phyloP scores from a whole-genome alignment of 2,888 invertebrate genomes.

The Drosophila ezoana region DNA sequence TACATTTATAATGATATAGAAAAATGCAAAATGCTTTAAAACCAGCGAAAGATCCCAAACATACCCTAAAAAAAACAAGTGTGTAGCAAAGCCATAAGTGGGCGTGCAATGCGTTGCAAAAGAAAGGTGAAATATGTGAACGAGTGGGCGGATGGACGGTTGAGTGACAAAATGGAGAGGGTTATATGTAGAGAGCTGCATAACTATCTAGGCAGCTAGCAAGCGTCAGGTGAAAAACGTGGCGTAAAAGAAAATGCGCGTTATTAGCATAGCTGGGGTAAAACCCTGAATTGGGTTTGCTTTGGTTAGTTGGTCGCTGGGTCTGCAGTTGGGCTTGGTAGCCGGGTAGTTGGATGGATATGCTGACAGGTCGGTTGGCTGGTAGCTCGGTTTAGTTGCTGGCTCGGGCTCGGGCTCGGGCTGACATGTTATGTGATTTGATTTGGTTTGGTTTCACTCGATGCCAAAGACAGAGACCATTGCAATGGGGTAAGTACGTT shows the following conservation, averaged over 20 bases:
- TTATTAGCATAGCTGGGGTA: conserved; percentile 66
- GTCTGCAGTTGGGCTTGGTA: not conserved
- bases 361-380: conserved; percentile 25
- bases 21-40: not conserved
- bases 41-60: not conserved
- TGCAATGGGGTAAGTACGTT: conserved; percentile 64
- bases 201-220: conserved; percentile 13
- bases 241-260: conserved; percentile 58
- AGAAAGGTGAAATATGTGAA: conserved; percentile 22
- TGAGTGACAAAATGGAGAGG: conserved; percentile 2
- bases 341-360: conserved; percentile 4
- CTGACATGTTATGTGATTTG: conserved; percentile 75
- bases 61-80: not conserved
- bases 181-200: conserved; percentile 23
- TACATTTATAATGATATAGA: too few relatives aligned
- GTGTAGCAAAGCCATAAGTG: not conserved
- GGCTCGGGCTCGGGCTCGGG: conserved; percentile 24
- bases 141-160: not conserved
- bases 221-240: conserved; percentile 29
- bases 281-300: conserved; percentile 50
- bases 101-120: conserved; percentile 30
- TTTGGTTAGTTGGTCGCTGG: conserved; percentile 36
- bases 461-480: conserved; percentile 28
- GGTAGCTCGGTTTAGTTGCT: conserved; percentile 8
- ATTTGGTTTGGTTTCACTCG: conserved; percentile 58